These are phyloP conservation scores for Micronycteris hirsuta DNA, from an alignment of 2,113 vertebrate species.

Conservation along the genomic window DNA sequence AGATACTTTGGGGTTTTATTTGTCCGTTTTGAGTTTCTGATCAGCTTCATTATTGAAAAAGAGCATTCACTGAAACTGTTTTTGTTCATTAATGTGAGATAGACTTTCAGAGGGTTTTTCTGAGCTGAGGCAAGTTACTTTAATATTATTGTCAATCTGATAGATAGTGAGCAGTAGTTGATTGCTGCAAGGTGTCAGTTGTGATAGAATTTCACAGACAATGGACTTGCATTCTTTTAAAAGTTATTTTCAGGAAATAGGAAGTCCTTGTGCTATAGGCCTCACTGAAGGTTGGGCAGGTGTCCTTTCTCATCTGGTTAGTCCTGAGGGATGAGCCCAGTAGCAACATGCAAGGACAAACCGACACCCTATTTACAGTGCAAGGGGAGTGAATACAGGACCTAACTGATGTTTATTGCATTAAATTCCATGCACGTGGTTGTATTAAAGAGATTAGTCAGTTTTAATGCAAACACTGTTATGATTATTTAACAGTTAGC, in stretches of 20 bases:
- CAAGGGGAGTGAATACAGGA: background rate
- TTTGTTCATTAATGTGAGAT: constrained; percentile 57
- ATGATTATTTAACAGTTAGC: background rate
- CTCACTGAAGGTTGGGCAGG: background rate
- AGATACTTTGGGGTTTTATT: constrained; percentile 31
- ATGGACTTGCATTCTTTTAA: constrained; percentile 20
- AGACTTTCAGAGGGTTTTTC: constrained; percentile 63
- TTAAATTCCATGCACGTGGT: background rate
- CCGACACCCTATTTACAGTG: background rate
- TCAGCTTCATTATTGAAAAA: constrained; percentile 54
- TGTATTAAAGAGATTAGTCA: background rate
- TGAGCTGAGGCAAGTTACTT: constrained; percentile 55
- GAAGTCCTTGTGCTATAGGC: constrained; percentile 37
- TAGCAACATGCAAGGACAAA: background rate
- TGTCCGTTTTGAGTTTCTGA: constrained; percentile 59
- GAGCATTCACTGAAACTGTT: constrained; percentile 46
- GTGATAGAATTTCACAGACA: constrained; percentile 64
- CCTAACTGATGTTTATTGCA: background rate
- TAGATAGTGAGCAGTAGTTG: constrained; percentile 55
- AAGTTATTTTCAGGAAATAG: constrained; percentile 56
- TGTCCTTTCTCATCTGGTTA: constrained; percentile 20
- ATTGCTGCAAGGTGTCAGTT: constrained; percentile 55
- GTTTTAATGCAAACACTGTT: background rate
- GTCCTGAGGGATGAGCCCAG: background rate
- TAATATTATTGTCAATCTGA: constrained; percentile 58